phyloP scores from a whole-genome alignment of 2,888 invertebrate species.

The Tanytarsus gracilentus region DNA sequence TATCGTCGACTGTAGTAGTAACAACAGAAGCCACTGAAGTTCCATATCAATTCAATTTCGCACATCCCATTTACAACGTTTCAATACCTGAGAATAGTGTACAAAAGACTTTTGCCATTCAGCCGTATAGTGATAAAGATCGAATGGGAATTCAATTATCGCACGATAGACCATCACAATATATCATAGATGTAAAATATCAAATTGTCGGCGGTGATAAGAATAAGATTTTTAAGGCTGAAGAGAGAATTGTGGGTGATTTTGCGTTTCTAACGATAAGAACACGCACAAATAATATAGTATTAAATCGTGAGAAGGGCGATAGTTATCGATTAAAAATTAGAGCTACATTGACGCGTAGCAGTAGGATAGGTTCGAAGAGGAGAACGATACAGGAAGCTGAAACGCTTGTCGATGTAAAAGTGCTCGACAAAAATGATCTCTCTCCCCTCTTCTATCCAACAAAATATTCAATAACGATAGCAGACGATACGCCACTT shows the following conservation, averaged over 20 bases:
- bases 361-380: slow-evolving; percentile 44
- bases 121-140: slow-evolving; percentile 55
- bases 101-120: slow-evolving; percentile 74
- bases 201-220: slow-evolving; percentile 80
- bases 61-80: slow-evolving; percentile 69
- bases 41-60: slow-evolving; percentile 55
- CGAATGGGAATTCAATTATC: slow-evolving; percentile 69
- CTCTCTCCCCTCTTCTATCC: slow-evolving; percentile 89
- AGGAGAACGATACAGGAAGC: slow-evolving; percentile 56
- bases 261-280: slow-evolving; percentile 88
- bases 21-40: slow-evolving; percentile 19
- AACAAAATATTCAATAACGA: slow-evolving; percentile 74
- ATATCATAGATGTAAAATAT: slow-evolving; percentile 58
- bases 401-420: slow-evolving; percentile 60
- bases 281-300: slow-evolving; percentile 78
- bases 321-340: slow-evolving; percentile 74
- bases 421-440: slow-evolving; percentile 78
- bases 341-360: slow-evolving; percentile 55
- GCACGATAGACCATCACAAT: slow-evolving; percentile 34
- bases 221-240: slow-evolving; percentile 87
- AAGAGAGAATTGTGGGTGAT: slow-evolving; percentile 81
- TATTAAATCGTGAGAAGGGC: slow-evolving; percentile 86
- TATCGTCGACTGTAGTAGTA: no score
- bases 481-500: slow-evolving; percentile 79
- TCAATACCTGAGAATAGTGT: slow-evolving; percentile 87